Conservation (phyloP, 2,888 invertebrate genomes). For the Rotaria sp. region DNA sequence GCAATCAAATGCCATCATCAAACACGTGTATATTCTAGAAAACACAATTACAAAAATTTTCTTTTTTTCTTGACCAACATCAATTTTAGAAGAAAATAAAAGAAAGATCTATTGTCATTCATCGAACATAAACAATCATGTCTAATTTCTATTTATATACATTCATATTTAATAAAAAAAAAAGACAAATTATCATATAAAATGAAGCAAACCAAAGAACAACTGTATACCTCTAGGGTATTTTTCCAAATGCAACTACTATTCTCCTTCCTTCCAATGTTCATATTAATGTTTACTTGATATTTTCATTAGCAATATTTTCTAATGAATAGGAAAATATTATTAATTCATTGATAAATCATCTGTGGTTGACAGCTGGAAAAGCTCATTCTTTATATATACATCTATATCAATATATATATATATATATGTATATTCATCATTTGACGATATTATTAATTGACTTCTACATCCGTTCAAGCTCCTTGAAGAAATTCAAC, state of each 20-base stretch:
- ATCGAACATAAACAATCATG: not conserved
- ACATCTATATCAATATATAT: not conserved
- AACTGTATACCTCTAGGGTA: not conserved
- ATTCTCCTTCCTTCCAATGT: not conserved
- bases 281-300: not conserved
- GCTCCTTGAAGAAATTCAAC: not conserved
- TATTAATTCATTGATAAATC: not conserved
- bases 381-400: not conserved
- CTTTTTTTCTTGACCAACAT: too few relatives aligned
- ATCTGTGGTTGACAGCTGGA: not conserved
- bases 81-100: too few relatives aligned
- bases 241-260: not conserved
- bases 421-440: not conserved
- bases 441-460: not conserved
- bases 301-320: not conserved
- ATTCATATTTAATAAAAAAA: too few relatives aligned
- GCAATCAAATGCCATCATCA: not conserved
- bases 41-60: too few relatives aligned
- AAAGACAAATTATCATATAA: too few relatives aligned
- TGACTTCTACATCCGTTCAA: not conserved
- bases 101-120: not conserved
- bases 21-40: not conserved
- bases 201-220: not conserved
- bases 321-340: not conserved
- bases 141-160: too few relatives aligned